Evolutionary conservation across 2,113 vertebrate genomes (phyloP), one percentile per base, ranked within the genome.

Genomic region (Psittacara wagleri): DNA sequence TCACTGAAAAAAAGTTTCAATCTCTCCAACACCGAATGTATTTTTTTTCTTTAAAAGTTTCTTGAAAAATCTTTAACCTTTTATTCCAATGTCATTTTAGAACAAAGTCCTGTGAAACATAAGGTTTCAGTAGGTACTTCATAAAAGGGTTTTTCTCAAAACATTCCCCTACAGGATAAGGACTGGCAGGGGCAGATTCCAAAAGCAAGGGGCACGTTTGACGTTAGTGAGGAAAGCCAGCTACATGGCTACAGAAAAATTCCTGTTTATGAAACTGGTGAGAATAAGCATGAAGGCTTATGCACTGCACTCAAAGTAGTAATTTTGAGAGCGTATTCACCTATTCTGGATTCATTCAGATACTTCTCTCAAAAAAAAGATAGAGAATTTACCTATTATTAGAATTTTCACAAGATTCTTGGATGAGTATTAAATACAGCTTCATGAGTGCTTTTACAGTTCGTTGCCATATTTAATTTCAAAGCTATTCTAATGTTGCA

Each of bases 381-480:
- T 8, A 51, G 2, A 3, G 20, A 49, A 88, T 90, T 88, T 51
- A 63, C 29, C 27, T 57, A 25, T 44, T 67, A 79, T 20, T 64
- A 76, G 49, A 52, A 84, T 76, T 84, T 87, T 62, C 66, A 68
- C 43, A 78, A 84, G 66, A 76, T 57, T 85, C 75, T 91, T 2
- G 5, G 43, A 78, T 31, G 24, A 87, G 11, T 37, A 85, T 24
- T 31, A 92, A 92, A 73, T 37, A 48, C 28, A 85, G 43, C 18
- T 94, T 89, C 85, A 70, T 17, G 67, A 82, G 44, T 69, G 57
- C 46, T 87, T 89, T 96, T 66, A 77, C 74, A 91, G 87, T 19
- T 87, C 54, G 72, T 5, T 94, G 41, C 52, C 62, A 66, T 44
- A 66, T 82, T 82, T 94, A 62, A 92, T 91, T 91, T 84, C 70